Conservation (phyloP, 2,113 vertebrate genomes). For the Cryptomyrus ogoouensis region DNA sequence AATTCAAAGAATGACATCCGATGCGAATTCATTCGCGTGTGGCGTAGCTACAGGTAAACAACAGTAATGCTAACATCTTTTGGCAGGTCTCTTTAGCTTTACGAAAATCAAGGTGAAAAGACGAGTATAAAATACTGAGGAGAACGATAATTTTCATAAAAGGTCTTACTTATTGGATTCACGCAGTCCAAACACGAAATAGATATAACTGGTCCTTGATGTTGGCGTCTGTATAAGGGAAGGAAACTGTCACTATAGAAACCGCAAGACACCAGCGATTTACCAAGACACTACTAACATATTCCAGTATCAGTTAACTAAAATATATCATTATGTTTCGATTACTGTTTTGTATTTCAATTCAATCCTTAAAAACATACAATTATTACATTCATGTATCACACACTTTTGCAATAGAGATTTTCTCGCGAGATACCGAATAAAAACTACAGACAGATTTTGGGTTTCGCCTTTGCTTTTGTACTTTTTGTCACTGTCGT, state of each 20-base stretch:
- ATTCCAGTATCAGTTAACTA: neutral
- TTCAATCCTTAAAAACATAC: neutral
- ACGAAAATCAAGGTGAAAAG: neutral
- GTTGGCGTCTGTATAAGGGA: neutral
- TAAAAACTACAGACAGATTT: neutral
- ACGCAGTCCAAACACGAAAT: neutral
- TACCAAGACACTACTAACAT: neutral
- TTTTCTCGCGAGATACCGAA: neutral
- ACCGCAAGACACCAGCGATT: neutral
- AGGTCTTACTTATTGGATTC: neutral
- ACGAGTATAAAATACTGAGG: neutral
- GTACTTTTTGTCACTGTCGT: neutral
- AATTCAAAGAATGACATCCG: neutral
- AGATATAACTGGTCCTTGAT: neutral
- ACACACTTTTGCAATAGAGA: neutral
- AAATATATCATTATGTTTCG: neutral
- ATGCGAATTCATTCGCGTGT: neutral
- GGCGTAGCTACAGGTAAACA: neutral
- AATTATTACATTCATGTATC: neutral
- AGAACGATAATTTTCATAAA: neutral
- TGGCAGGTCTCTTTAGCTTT: neutral
- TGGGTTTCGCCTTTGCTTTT: neutral
- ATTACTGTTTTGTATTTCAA: neutral
- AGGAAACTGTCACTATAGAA: neutral
- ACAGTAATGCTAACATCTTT: neutral